Base-by-base conservation (phyloP, 2,888 invertebrate genomes). In the Hofmannophila pseudospretella region DNA sequence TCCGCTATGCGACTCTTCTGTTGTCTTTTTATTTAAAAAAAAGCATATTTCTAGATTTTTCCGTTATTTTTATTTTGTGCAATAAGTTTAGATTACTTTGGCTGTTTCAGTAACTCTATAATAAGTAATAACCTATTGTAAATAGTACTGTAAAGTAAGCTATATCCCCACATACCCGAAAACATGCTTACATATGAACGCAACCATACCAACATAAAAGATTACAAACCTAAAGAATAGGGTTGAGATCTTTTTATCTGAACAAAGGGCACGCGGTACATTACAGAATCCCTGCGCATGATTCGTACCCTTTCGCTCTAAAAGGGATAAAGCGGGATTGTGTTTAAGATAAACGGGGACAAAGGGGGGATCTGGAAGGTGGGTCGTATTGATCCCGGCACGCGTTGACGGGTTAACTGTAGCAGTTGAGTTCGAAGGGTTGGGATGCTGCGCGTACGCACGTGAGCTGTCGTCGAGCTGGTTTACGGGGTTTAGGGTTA, bases 241-340 rank as follows among this genome's bases (percentile, higher is more conserved):
- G 73, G 74, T 72, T 67, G 60, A 47, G 58, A 65, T 70, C 65
- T 66, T 68, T 54, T 61, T 63, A 67, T 73, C 68, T 61, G 54
- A 50, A 82, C 80, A 82, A 84, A 68, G 53, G 64, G 68, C 82
- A 74, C 80, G 81, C 70, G 82, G 71, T 73, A 65, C 61, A 58
- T 66, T 62, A 73, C 82, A 81, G 82, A 82, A 78, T 84, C 82
- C 71, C 60, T 77, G 78, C 76, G 76, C 75, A 77, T 67, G 78
- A 78, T 79, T 78, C 74, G 61, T 66, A 59, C 70, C 75, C 75
- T 76, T 78, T 80, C 77, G 53, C 46, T n/a, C 8, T 23, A 56
- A 66, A 72, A 68, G 71, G 76, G 75, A 74, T 76, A 68, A 67
- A 69, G n/a, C 71, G 71, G 74, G 73, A 74, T 75, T 71, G 68